phyloP scores from a whole-genome alignment of 2,113 vertebrate species.

The Emydura subglobosa region DNA sequence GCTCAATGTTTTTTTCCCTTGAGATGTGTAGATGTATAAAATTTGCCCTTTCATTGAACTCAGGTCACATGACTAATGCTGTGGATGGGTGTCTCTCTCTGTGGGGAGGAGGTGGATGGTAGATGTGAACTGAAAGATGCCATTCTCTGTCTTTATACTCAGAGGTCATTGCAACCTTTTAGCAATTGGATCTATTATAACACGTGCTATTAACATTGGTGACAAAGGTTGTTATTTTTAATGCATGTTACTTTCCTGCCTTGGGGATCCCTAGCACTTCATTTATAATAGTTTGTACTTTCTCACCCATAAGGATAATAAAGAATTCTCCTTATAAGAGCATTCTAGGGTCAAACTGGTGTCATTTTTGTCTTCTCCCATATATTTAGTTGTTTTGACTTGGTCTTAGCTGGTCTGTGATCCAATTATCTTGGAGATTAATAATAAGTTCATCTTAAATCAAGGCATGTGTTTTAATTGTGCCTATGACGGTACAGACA shows the following conservation, averaged over 20 bases:
- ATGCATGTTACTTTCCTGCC: not conserved
- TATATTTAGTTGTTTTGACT: not conserved
- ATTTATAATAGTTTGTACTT: not conserved
- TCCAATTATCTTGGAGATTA: not conserved
- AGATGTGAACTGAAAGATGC: constrained; percentile 18
- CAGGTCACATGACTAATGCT: not conserved
- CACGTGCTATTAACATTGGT: not conserved
- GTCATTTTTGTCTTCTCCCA: not conserved
- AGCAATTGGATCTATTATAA: not conserved
- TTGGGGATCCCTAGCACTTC: not conserved
- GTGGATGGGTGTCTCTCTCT: not conserved
- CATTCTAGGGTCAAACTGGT: not conserved
- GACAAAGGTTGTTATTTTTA: not conserved
- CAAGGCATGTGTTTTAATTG: not conserved
- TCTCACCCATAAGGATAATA: not conserved
- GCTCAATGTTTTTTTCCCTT: not conserved
- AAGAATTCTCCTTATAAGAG: not conserved
- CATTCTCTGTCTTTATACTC: not conserved
- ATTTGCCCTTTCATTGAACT: not conserved
- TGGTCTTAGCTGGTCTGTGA: not conserved
- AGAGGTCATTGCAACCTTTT: not conserved
- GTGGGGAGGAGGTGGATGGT: constrained; percentile 23
- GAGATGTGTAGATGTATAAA: not conserved
- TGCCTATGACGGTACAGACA: not conserved
- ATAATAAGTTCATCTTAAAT: not conserved